Conservation (phyloP, 2,113 vertebrate species). For the Vanacampus margaritifer region DNA sequence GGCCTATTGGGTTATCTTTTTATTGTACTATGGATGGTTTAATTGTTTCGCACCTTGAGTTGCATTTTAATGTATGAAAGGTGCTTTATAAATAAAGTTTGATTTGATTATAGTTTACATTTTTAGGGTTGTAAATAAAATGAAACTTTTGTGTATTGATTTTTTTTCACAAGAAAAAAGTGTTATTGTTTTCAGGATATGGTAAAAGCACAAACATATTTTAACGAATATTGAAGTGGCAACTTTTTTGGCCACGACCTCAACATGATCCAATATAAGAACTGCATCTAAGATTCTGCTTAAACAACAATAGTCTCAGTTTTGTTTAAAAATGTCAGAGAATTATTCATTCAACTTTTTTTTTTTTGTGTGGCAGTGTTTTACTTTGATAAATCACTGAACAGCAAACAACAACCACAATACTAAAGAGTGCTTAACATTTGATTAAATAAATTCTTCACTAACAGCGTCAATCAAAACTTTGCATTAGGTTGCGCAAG, state of each 20-base stretch:
- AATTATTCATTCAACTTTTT: neutral
- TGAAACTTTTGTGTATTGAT: too few species aligned
- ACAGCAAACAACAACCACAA: neutral
- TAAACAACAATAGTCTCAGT: neutral
- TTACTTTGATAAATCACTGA: neutral
- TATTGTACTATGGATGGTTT: too few species aligned
- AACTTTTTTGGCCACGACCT: neutral
- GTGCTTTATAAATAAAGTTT: too few species aligned
- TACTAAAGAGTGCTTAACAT: neutral
- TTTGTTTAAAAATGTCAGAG: neutral
- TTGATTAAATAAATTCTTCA: neutral
- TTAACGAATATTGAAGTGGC: neutral
- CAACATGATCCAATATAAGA: neutral
- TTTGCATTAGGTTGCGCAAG: neutral
- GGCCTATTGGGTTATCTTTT: too few species aligned
- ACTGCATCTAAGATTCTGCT: neutral
- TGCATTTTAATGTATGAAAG: too few species aligned
- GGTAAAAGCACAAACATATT: too few species aligned
- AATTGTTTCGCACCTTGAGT: too few species aligned
- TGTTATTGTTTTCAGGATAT: too few species aligned
- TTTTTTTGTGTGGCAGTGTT: neutral
- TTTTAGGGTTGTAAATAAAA: too few species aligned
- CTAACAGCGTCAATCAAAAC: neutral
- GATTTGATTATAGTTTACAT: too few species aligned
- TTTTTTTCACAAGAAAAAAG: too few species aligned